These are phyloP conservation scores for Hypolimnas misippus DNA, from an alignment of 2,888 invertebrate species.

Conservation along the genomic window DNA sequence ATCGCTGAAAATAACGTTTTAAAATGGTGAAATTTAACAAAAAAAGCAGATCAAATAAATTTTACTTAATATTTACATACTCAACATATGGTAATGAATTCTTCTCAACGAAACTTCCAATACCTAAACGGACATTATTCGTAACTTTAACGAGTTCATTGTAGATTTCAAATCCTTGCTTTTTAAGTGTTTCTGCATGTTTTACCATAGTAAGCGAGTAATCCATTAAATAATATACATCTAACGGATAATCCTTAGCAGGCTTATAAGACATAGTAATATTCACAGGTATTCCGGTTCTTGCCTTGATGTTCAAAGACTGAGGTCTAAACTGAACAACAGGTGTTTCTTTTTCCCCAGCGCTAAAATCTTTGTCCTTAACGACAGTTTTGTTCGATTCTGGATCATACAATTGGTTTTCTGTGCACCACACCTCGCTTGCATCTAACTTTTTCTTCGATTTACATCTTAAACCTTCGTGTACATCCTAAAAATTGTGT, in stretches of 20 bases:
- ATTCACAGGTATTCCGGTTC: slow-evolving; percentile 69
- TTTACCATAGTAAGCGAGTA: slow-evolving; percentile 88
- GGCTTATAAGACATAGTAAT: slow-evolving; percentile 83
- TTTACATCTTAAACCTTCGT: slow-evolving; percentile 50
- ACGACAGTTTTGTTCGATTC: background rate
- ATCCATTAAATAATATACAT: slow-evolving; percentile 93
- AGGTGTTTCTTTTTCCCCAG: slow-evolving; percentile 31
- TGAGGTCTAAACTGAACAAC: slow-evolving; percentile 84
- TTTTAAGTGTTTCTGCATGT: slow-evolving; percentile 80
- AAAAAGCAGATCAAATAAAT: background rate
- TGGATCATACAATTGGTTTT: slow-evolving; percentile 45
- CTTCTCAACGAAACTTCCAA: slow-evolving; percentile 89
- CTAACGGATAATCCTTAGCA: slow-evolving; percentile 90
- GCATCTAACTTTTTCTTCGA: slow-evolving; percentile 37
- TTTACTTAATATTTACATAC: slow-evolving; percentile 51
- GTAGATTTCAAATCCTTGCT: slow-evolving; percentile 76
- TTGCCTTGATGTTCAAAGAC: slow-evolving; percentile 69
- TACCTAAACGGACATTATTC: slow-evolving; percentile 86
- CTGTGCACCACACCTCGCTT: slow-evolving; percentile 53
- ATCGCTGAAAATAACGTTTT: slow-evolving; percentile 15
- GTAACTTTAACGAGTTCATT: slow-evolving; percentile 81
- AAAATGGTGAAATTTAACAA: background rate
- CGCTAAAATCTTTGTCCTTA: slow-evolving; percentile 41
- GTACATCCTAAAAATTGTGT: slow-evolving; percentile 46
- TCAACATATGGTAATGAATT: slow-evolving; percentile 85